Percentiles rank a stretch among this genome's conserved stretches.
Evolutionary conservation across 2,113 vertebrate genomes (phyloP).

Genomic region (Anarhynchus alexandrinus): DNA sequence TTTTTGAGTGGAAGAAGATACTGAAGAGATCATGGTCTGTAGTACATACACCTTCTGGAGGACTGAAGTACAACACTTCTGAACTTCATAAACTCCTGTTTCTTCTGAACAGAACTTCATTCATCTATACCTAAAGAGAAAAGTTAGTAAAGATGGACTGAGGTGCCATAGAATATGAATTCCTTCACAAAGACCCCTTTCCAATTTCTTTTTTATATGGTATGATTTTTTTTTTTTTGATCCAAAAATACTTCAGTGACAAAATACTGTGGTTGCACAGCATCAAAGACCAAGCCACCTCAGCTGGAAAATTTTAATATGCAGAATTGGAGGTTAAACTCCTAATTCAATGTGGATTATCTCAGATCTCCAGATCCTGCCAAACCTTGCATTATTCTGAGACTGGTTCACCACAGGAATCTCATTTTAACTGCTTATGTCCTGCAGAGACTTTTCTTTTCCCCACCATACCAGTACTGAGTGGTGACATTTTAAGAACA

Average conservation of each 20-base stretch:
- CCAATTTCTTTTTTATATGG: not conserved
- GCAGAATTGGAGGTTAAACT: not conserved
- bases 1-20: not conserved
- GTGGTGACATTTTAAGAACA: not conserved
- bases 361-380: not conserved
- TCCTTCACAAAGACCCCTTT: not conserved
- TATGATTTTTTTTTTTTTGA: not conserved
- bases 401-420: not conserved
- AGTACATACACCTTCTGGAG: not conserved
- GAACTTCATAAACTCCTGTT: not conserved
- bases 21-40: not conserved
- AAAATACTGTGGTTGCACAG: not conserved
- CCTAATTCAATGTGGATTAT: not conserved
- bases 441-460: not conserved
- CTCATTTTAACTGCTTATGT: conserved; percentile 7
- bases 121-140: not conserved
- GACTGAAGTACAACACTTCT: not conserved
- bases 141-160: not conserved
- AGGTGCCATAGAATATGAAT: not conserved
- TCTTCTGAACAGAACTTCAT: not conserved
- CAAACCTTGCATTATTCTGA: not conserved
- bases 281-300: not conserved
- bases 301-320: not conserved
- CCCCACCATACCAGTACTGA: not conserved
- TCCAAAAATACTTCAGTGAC: not conserved